Percentiles rank a stretch among this genome's conserved stretches.
Evolutionary conservation across 2,888 invertebrate genomes (phyloP).

Genomic region (Phragmatobia fuliginosa): DNA sequence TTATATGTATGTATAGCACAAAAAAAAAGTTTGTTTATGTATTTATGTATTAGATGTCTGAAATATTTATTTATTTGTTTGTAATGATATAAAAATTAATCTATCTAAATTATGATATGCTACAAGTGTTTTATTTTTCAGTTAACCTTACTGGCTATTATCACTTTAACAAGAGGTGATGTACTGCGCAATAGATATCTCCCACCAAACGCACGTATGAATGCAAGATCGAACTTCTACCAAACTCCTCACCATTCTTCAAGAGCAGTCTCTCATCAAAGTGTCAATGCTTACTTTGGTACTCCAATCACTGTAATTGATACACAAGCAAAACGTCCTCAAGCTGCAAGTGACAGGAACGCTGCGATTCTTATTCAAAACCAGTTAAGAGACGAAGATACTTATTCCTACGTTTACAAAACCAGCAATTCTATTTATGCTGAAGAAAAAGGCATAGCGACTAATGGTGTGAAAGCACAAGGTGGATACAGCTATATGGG

Average conservation of each 20-base stretch:
- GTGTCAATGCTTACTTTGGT: slow-evolving; percentile 26
- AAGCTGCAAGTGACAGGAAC: slow-evolving; percentile 73
- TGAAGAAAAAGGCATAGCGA: slow-evolving; percentile 78
- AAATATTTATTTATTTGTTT: no score
- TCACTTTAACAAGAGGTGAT: neutral
- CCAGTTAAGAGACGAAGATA: slow-evolving; percentile 74
- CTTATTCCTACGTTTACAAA: slow-evolving; percentile 75
- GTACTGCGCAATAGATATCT: neutral
- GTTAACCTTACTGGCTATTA: neutral
- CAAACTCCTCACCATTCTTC: neutral
- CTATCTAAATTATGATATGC: no score
- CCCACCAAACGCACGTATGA: neutral
- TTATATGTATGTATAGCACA: no score
- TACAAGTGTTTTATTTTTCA: neutral
- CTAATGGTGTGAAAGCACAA: slow-evolving; percentile 77
- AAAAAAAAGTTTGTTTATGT: no score
- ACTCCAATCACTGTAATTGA: slow-evolving; percentile 27
- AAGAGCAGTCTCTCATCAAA: neutral
- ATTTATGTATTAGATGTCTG: no score
- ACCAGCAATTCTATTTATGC: slow-evolving; percentile 79
- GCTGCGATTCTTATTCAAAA: slow-evolving; percentile 78
- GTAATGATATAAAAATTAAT: no score
- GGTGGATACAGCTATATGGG: slow-evolving; percentile 81
- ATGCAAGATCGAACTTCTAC: neutral
- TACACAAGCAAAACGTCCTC: slow-evolving; percentile 67